Evolutionary conservation across 2,888 invertebrate species (phyloP).

Genomic region (Ischnus inquisitorius): DNA sequence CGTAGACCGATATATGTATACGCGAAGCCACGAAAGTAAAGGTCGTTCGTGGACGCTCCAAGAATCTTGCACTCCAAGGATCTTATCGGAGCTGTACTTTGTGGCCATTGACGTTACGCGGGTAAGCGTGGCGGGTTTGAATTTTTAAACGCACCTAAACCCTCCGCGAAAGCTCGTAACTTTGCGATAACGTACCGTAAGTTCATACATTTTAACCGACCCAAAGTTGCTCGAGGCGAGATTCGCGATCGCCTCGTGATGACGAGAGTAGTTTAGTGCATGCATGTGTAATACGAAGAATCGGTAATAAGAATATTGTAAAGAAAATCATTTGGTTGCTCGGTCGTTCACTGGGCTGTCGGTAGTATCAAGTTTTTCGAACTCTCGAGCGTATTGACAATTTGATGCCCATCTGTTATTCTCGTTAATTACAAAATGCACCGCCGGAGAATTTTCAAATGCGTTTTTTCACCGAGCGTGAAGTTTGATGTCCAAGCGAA

Average conservation of each 20-base stretch:
- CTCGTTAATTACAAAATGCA: too few relatives aligned
- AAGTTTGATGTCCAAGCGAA: too few relatives aligned
- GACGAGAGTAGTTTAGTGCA: background rate
- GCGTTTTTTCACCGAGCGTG: too few relatives aligned
- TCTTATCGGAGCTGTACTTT: constrained; percentile 29
- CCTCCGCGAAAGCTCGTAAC: constrained; percentile 28
- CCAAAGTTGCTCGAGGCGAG: constrained; percentile 4
- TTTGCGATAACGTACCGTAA: constrained; percentile 43
- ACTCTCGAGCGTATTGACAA: too few relatives aligned
- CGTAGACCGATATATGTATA: background rate
- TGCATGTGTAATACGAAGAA: background rate
- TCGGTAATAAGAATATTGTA: background rate
- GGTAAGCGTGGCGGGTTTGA: constrained; percentile 22
- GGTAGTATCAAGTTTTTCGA: too few relatives aligned
- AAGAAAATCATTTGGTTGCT: too few relatives aligned
- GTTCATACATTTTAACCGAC: constrained; percentile 44
- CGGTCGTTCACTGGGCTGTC: too few relatives aligned
- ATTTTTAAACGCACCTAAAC: constrained; percentile 52
- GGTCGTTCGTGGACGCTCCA: constrained; percentile 15
- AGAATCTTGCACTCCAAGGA: constrained; percentile 20
- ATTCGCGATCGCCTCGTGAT: constrained; percentile 9
- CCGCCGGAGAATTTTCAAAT: too few relatives aligned
- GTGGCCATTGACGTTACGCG: constrained; percentile 10
- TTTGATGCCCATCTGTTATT: too few relatives aligned
- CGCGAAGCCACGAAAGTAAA: background rate